A percentile compares a stretch with the other conserved stretches of the same genome.
Conservation (phyloP, 1,140 invertebrate species). For the Drosophila sucinea region DNA sequence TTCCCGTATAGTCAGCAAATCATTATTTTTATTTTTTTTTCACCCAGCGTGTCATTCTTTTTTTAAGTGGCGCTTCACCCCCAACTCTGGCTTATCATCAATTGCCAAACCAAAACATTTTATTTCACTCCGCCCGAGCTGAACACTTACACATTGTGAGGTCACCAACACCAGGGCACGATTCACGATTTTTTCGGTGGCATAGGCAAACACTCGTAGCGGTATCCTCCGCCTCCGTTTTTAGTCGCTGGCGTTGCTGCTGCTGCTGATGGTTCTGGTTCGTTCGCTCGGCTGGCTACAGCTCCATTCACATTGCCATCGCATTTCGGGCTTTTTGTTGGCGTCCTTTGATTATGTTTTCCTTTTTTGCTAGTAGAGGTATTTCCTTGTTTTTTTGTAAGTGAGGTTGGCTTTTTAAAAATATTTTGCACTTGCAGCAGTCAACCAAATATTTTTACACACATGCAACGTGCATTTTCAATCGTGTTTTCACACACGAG, state of each 20-base stretch:
- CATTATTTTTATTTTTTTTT: neutral
- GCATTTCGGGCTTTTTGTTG: slow-evolving; percentile 26
- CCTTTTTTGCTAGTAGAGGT: neutral
- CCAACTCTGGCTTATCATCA: slow-evolving; percentile 49
- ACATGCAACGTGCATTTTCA: slow-evolving; percentile 2
- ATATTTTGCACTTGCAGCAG: slow-evolving; percentile 2
- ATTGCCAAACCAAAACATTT: slow-evolving; percentile 40
- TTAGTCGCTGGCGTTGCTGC: slow-evolving; percentile 18
- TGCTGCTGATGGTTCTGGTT: slow-evolving; percentile 23
- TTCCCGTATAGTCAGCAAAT: slow-evolving; percentile 3
- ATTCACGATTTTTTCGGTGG: slow-evolving; percentile 15
- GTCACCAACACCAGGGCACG: slow-evolving; percentile 15
- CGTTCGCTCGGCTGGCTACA: slow-evolving; percentile 10
- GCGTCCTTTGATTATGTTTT: slow-evolving; percentile 20
- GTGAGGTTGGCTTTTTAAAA: neutral
- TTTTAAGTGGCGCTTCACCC: neutral
- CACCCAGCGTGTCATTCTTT: slow-evolving; percentile 12
- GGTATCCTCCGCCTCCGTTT: neutral
- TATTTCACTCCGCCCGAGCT: slow-evolving; percentile 16
- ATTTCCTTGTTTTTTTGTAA: slow-evolving; percentile 11
- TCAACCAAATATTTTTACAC: slow-evolving; percentile 15
- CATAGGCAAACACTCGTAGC: slow-evolving; percentile 6
- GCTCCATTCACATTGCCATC: slow-evolving; percentile 27
- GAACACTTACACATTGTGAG: slow-evolving; percentile 52
- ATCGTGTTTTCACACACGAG: slow-evolving; percentile 32